Percentiles rank a stretch among this genome's conserved stretches.
Conservation (phyloP, 2,113 vertebrate species). For the Trogon surrucura region DNA sequence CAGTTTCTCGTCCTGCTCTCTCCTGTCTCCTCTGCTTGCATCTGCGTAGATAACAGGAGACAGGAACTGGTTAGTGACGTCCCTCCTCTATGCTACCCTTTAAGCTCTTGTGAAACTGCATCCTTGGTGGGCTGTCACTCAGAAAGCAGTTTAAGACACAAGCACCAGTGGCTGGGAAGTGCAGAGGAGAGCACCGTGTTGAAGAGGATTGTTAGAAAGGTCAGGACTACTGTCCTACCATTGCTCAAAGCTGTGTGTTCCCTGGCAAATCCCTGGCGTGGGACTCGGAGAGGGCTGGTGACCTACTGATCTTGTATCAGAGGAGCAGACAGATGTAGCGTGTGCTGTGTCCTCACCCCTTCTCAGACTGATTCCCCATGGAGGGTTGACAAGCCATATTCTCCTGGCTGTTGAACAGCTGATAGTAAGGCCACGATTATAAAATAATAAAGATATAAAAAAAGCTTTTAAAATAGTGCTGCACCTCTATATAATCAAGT, state of each 20-base stretch:
- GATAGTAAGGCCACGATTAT: background rate
- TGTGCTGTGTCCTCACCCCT: background rate
- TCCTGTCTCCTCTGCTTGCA: background rate
- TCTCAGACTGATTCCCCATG: background rate
- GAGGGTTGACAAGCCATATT: background rate
- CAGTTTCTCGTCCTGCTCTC: accelerated
- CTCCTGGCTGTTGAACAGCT: background rate
- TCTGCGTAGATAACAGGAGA: background rate
- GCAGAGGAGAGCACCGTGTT: background rate
- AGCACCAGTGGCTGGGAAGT: background rate
- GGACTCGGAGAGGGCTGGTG: background rate
- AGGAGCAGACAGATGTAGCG: background rate
- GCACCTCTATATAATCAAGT: background rate
- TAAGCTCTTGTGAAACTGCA: background rate
- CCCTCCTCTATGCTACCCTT: background rate
- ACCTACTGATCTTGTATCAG: background rate
- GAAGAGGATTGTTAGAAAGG: background rate
- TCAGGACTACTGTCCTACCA: background rate
- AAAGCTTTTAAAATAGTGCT: background rate
- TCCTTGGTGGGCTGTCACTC: background rate
- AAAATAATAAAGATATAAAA: background rate
- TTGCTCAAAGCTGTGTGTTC: background rate
- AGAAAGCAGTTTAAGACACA: background rate
- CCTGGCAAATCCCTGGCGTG: background rate
- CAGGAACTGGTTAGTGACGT: background rate